Conservation (phyloP, 2,797 vertebrate species). For the Mormyrops attenuatus region DNA sequence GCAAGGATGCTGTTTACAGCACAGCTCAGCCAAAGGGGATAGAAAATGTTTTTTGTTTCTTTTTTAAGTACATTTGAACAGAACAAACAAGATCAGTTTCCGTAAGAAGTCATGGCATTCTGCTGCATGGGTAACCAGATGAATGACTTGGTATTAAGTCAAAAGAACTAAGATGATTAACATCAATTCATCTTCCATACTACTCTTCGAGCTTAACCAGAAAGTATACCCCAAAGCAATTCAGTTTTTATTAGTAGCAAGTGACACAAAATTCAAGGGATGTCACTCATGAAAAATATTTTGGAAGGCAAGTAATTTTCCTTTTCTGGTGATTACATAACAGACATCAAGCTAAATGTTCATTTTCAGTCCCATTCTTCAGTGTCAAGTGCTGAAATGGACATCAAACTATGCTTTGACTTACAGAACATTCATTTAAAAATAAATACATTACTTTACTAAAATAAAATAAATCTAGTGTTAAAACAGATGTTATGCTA, state of each 20-base stretch:
- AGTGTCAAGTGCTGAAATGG: background rate
- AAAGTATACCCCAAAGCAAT: background rate
- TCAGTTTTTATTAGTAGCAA: background rate
- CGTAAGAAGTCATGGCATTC: background rate
- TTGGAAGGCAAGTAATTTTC: background rate
- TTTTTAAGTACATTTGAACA: background rate
- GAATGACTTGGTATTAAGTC: background rate
- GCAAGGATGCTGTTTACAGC: background rate
- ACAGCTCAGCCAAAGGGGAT: background rate
- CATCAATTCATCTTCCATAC: background rate
- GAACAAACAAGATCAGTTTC: background rate
- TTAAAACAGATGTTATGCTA: background rate
- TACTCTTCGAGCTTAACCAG: background rate
- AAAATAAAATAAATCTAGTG: background rate
- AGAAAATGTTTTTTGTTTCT: background rate
- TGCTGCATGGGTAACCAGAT: background rate
- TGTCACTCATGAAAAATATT: background rate
- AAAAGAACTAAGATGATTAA: background rate
- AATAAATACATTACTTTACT: background rate
- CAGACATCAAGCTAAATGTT: background rate
- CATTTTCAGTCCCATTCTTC: background rate
- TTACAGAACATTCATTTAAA: background rate
- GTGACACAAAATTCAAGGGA: background rate
- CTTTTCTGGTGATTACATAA: background rate
- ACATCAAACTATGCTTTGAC: background rate